Evolutionary conservation across 2,888 invertebrate species (phyloP), one percentile per base, ranked within the genome.

Genomic region (Fragum whitleyi): DNA sequence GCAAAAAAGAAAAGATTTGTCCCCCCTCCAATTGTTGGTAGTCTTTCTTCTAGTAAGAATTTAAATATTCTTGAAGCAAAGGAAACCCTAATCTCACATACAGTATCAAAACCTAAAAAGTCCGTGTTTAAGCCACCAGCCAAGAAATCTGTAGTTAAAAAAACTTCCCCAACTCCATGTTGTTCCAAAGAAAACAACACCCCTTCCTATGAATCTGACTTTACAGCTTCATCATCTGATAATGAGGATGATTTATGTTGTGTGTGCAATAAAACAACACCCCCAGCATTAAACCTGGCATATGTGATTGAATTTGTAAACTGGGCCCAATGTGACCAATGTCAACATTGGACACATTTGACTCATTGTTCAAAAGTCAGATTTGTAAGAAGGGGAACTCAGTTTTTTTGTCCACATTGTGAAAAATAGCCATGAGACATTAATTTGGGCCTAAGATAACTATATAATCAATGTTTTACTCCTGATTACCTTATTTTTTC

Each of bases 1-100:
- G n/a, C 71, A 11, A 55, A 57, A 14, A 71, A 71, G 32, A 71
- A 29, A 32, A 71, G 55, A 6, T 71, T 71, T 55, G 32, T 32
- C 3, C 59, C 26, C 14, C 71, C 55, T 53, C 21, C 55, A 28
- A 70, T 70, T 51, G 53, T 70, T n/a, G 71, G 71, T 2, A 71
- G 55, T 29, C 23, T 57, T 29, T 71, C 57, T 57, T 71, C 71
- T 36, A 9, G 3, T 29, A 53, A 51, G 19, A 32, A 71, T 53
- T 7, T 16, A 51, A 51, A 3, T 5, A 51, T n/a, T n/a, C 19
- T 16, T 21, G 19, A 51, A 16, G 51, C 5, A 16, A 16, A 51
- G 14, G 51, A 51, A 51, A 51, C 5, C 16, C 5, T 51, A 3
- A 51, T 51, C 16, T 16, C 5, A 51, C 3, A 5, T 2, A 16